Evolutionary conservation across 92 coral and sea anemone species (phyloP).

Genomic region (Anthopleura xanthogrammica): DNA sequence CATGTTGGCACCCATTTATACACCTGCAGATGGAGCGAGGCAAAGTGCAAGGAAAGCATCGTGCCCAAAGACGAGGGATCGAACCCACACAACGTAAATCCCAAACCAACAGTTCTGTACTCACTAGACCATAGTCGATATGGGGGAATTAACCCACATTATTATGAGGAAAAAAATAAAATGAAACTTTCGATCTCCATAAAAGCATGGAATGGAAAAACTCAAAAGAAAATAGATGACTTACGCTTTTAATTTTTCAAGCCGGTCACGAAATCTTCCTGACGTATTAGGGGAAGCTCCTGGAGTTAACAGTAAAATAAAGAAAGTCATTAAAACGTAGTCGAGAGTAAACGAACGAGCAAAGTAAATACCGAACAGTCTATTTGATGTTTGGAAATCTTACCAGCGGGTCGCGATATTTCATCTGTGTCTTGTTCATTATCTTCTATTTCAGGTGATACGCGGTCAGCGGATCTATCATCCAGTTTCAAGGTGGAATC

Average conservation of each 20-base stretch:
- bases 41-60: too few relatives aligned
- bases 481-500: constrained; percentile 82
- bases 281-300: constrained; percentile 81
- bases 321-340: neutral
- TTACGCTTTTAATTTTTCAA: constrained; percentile 77
- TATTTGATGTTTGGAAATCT: neutral
- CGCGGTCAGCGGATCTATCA: constrained; percentile 54
- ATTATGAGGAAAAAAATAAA: too few relatives aligned
- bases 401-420: constrained; percentile 48
- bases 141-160: too few relatives aligned
- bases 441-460: constrained; percentile 78
- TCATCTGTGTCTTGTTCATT: constrained; percentile 3
- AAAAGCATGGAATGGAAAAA: neutral
- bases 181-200: neutral
- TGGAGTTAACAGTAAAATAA: neutral
- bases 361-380: too few relatives aligned
- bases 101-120: too few relatives aligned
- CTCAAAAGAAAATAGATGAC: neutral
- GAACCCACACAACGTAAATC: too few relatives aligned
- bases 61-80: too few relatives aligned
- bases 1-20: too few relatives aligned
- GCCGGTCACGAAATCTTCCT: constrained; percentile 82
- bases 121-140: too few relatives aligned
- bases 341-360: neutral
- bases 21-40: too few relatives aligned